These are phyloP conservation scores for Gadus macrocephalus DNA, from an alignment of 2,113 vertebrate genomes.

Conservation along the genomic window DNA sequence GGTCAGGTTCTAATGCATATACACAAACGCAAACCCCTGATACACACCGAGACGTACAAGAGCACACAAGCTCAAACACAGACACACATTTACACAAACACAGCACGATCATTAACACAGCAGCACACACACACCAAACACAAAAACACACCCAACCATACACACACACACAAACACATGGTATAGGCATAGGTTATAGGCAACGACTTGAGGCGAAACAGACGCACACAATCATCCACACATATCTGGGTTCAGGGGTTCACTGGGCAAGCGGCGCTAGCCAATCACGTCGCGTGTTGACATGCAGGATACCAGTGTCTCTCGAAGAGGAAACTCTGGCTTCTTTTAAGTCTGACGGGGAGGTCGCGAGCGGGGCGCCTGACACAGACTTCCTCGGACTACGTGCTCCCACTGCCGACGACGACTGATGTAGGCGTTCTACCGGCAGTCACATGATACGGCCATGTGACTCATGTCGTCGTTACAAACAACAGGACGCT, in stretches of 20 bases:
- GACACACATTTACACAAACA: too few species aligned
- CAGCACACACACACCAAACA: conserved; percentile 12
- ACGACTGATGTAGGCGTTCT: too few species aligned
- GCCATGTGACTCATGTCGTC: too few species aligned
- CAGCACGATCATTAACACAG: not conserved
- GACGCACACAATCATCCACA: conserved; percentile 32
- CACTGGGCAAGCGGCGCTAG: conserved; percentile 54
- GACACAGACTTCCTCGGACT: conserved; percentile 45
- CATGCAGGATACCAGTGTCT: conserved; percentile 64
- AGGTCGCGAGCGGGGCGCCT: conserved; percentile 39
- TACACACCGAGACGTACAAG: not conserved
- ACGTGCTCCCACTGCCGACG: conserved; percentile 39
- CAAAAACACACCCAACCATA: too few species aligned
- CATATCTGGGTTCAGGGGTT: conserved; percentile 55
- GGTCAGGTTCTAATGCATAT: too few species aligned
- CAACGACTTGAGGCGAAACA: conserved; percentile 54
- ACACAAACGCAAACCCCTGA: conserved; percentile 6
- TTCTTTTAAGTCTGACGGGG: conserved; percentile 59
- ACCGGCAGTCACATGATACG: too few species aligned
- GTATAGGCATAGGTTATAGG: not conserved
- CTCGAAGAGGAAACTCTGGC: conserved; percentile 64
- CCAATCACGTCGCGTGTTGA: conserved; percentile 62
- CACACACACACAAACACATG: conserved; percentile 10
- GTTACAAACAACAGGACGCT: too few species aligned
- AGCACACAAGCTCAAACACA: too few species aligned